These are phyloP conservation scores for Metallyticus violacea DNA, from an alignment of 2,888 invertebrate genomes.

Conservation along the genomic window DNA sequence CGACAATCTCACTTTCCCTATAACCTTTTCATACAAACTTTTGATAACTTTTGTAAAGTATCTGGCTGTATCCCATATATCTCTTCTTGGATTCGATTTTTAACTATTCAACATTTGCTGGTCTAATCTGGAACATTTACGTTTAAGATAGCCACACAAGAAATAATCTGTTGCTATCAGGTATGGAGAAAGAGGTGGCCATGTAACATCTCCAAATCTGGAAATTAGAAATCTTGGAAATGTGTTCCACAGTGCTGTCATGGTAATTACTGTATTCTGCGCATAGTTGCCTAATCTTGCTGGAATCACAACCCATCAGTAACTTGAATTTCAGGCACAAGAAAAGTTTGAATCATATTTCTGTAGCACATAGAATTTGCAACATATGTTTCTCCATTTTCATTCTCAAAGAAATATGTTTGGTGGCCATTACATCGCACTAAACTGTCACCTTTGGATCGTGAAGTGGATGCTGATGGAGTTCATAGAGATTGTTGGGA, in stretches of 20 bases:
- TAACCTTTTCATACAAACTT: too few species aligned
- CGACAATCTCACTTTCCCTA: too few species aligned
- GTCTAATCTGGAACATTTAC: neutral
- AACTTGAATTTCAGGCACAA: neutral
- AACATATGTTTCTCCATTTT: neutral
- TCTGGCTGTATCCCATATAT: neutral
- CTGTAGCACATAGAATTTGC: neutral
- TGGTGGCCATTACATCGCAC: neutral
- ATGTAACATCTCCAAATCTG: neutral
- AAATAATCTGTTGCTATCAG: too few species aligned
- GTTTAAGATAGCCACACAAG: too few species aligned
- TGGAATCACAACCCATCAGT: too few species aligned
- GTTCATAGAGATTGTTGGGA: too few species aligned
- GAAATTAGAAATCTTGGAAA: too few species aligned
- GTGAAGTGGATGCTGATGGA: neutral
- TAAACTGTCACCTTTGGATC: neutral
- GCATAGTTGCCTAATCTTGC: too few species aligned
- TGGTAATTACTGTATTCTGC: neutral
- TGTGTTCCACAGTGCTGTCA: neutral
- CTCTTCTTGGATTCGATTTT: neutral
- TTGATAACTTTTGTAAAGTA: too few species aligned
- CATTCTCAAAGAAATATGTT: neutral
- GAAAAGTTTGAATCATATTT: neutral
- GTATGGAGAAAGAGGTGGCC: too few species aligned
- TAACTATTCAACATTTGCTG: neutral